Percentiles rank a stretch among this genome's conserved stretches.
phyloP scores from a whole-genome alignment of 2,888 invertebrate species.

The Willowsia nigromaculata region DNA sequence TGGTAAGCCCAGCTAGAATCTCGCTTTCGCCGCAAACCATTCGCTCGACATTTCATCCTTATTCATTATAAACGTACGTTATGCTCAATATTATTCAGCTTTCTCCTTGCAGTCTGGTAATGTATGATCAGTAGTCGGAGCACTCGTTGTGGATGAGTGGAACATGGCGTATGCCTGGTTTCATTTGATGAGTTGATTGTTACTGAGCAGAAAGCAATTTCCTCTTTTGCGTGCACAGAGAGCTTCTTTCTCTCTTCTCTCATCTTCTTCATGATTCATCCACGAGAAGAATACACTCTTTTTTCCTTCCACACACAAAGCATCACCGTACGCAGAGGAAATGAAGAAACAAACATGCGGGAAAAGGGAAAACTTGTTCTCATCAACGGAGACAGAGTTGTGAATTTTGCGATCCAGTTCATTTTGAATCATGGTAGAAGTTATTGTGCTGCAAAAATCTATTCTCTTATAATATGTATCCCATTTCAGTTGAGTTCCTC shows the following conservation, averaged over 20 bases:
- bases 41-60: not conserved
- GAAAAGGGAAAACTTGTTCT: not conserved
- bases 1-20: not conserved
- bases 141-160: not conserved
- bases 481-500: not conserved
- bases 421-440: not conserved
- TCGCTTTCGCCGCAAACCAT: not conserved
- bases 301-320: not conserved
- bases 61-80: not conserved
- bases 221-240: constrained; percentile 4
- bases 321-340: not conserved
- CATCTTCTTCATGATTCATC: not conserved
- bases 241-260: not conserved
- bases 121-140: not conserved
- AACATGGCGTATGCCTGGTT: not conserved
- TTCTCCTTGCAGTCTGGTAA: not conserved
- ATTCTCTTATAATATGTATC: not conserved
- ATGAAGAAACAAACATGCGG: not conserved
- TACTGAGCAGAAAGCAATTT: constrained; percentile 32
- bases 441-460: not conserved
- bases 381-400: not conserved
- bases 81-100: not conserved
- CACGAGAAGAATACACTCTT: not conserved
- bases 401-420: constrained; percentile 2
- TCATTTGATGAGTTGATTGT: constrained; percentile 30